A percentile compares a stretch with the other conserved stretches of the same genome.
Conservation (phyloP, 2,113 vertebrate genomes). For the Chaetodon trifascialis region DNA sequence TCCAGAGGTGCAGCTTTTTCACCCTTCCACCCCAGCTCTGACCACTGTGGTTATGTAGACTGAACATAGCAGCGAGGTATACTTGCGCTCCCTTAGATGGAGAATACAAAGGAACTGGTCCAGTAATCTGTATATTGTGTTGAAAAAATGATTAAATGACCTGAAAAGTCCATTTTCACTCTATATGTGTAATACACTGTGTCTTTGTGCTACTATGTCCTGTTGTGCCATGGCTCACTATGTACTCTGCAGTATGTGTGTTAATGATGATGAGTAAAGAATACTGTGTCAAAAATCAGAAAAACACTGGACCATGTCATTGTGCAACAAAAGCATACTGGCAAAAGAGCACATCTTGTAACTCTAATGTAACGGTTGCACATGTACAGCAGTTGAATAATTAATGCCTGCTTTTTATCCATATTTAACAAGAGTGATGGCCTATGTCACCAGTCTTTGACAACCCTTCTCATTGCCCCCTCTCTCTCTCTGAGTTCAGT, state of each 20-base stretch:
- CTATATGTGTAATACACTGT: too few species aligned
- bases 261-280: not conserved
- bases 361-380: slow-evolving; percentile 20
- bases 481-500: not conserved
- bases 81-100: not conserved
- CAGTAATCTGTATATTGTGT: too few species aligned
- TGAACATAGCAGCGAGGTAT: slow-evolving; percentile 2
- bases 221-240: too few species aligned
- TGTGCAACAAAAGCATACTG: not conserved
- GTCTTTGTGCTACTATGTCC: too few species aligned
- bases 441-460: slow-evolving; percentile 17
- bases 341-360: slow-evolving; percentile 17
- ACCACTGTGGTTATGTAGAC: slow-evolving; percentile 1
- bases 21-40: not conserved
- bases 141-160: too few species aligned
- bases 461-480: slow-evolving; percentile 36
- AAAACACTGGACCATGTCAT: not conserved
- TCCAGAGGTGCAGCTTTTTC: slow-evolving; percentile 13
- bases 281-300: not conserved
- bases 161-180: too few species aligned
- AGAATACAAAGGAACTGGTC: not conserved
- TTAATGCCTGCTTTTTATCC: slow-evolving; percentile 68
- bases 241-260: too few species aligned
- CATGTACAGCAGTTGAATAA: slow-evolving; percentile 63
- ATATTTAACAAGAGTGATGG: slow-evolving; percentile 73